phyloP scores from a whole-genome alignment of 2,113 vertebrate species.

The Paramormyrops kingsleyae region DNA sequence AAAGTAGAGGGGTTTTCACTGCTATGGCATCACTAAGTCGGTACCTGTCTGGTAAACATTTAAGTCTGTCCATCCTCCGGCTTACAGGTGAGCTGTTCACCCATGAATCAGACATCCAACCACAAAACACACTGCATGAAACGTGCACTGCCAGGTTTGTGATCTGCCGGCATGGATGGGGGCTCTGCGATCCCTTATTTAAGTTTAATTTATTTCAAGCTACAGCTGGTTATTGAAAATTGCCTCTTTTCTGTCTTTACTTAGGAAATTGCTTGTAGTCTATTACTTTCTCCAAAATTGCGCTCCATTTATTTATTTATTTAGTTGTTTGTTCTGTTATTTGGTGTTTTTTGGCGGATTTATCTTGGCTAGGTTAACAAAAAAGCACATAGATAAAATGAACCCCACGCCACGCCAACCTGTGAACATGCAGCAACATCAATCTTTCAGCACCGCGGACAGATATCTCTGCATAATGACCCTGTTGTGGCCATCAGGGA shows the following conservation, averaged over 20 bases:
- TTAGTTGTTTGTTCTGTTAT: neutral
- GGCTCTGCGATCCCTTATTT: neutral
- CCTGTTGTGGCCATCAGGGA: neutral
- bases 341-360: neutral
- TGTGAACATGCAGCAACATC: neutral
- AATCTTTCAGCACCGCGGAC: neutral
- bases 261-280: neutral
- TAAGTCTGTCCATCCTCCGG: neutral
- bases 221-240: neutral
- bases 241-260: neutral
- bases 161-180: neutral
- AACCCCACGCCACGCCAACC: neutral
- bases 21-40: neutral
- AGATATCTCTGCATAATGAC: neutral
- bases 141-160: neutral
- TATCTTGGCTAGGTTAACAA: neutral
- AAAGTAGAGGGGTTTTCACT: neutral
- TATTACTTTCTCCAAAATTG: neutral
- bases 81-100: neutral
- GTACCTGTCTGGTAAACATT: neutral
- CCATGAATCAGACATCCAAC: neutral
- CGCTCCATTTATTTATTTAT: neutral
- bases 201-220: neutral
- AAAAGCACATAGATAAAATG: neutral
- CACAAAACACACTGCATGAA: neutral